These are phyloP conservation scores for Aphidius ervi DNA, from an alignment of 1,140 invertebrate genomes.

Conservation along the genomic window DNA sequence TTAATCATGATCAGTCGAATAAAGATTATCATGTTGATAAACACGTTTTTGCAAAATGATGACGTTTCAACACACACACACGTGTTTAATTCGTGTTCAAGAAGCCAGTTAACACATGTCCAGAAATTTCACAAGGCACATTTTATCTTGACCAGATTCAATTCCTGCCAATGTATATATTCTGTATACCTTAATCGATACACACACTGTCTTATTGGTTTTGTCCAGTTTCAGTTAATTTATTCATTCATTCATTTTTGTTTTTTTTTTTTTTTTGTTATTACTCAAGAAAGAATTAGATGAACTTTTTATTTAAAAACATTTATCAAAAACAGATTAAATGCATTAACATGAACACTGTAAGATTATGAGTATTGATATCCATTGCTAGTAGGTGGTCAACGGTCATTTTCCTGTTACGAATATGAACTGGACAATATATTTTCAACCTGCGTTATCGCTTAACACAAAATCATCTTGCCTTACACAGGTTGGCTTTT, in stretches of 20 bases:
- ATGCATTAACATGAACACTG: too few species aligned
- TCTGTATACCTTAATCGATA: slow-evolving; percentile 23
- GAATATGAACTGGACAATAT: slow-evolving; percentile 25
- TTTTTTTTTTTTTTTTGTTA: neutral
- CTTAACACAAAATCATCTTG: slow-evolving; percentile 12
- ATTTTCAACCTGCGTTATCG: slow-evolving; percentile 25
- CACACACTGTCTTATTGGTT: slow-evolving; percentile 23
- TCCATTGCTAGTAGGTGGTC: too few species aligned
- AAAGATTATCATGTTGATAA: slow-evolving; percentile 25
- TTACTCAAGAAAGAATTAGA: slow-evolving; percentile 1
- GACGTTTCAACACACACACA: slow-evolving; percentile 11
- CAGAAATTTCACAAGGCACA: slow-evolving; percentile 17
- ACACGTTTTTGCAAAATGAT: slow-evolving; percentile 26
- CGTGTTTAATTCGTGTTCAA: slow-evolving; percentile 30
- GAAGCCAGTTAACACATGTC: slow-evolving; percentile 25
- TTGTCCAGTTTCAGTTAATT: slow-evolving; percentile 15
- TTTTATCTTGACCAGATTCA: slow-evolving; percentile 36
- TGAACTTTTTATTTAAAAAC: neutral
- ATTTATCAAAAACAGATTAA: too few species aligned
- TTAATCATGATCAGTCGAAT: slow-evolving; percentile 15
- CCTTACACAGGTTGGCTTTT: slow-evolving; percentile 38
- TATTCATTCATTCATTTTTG: neutral
- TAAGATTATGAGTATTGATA: too few species aligned
- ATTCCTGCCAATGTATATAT: slow-evolving; percentile 30
- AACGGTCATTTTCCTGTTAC: neutral